Evolutionary conservation across 2,888 invertebrate genomes (phyloP).

Genomic region (Unio pictorum): DNA sequence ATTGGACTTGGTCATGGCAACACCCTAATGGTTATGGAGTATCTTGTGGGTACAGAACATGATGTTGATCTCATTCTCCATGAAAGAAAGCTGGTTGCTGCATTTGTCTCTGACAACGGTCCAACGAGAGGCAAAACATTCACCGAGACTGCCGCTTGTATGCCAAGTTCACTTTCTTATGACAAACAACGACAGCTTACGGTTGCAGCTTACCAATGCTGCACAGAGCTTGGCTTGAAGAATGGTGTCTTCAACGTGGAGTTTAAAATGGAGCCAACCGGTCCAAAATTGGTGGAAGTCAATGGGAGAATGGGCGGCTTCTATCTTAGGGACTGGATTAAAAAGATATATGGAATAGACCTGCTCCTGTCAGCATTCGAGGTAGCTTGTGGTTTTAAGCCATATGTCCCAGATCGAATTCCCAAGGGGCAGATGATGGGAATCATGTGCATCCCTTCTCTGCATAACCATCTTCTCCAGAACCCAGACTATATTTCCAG

Average conservation of each 20-base stretch:
- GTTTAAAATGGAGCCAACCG: slow-evolving; percentile 44
- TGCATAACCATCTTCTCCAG: not conserved
- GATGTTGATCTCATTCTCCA: slow-evolving; percentile 50
- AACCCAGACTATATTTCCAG: not conserved
- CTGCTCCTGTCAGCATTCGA: slow-evolving; percentile 17
- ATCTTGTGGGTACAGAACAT: slow-evolving; percentile 46
- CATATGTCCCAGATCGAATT: not conserved
- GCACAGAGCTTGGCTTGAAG: slow-evolving; percentile 36
- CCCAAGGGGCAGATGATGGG: not conserved
- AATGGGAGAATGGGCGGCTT: slow-evolving; percentile 53
- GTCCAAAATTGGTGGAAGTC: slow-evolving; percentile 54
- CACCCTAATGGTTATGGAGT: slow-evolving; percentile 44
- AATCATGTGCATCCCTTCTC: not conserved
- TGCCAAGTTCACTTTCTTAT: slow-evolving; percentile 39
- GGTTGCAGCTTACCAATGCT: slow-evolving; percentile 43
- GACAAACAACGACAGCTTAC: slow-evolving; percentile 39
- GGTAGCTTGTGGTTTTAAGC: not conserved
- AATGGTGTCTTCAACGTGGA: slow-evolving; percentile 51
- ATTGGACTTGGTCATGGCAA: slow-evolving; percentile 49
- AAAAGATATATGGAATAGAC: slow-evolving; percentile 32
- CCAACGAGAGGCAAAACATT: slow-evolving; percentile 27
- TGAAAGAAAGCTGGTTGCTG: slow-evolving; percentile 42
- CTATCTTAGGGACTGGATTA: slow-evolving; percentile 47
- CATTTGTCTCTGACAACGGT: slow-evolving; percentile 55
- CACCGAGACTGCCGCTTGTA: slow-evolving; percentile 42